A percentile compares a stretch with the other conserved stretches of the same genome.
Conservation (phyloP, 2,888 invertebrate genomes). For the Idaea straminata region DNA sequence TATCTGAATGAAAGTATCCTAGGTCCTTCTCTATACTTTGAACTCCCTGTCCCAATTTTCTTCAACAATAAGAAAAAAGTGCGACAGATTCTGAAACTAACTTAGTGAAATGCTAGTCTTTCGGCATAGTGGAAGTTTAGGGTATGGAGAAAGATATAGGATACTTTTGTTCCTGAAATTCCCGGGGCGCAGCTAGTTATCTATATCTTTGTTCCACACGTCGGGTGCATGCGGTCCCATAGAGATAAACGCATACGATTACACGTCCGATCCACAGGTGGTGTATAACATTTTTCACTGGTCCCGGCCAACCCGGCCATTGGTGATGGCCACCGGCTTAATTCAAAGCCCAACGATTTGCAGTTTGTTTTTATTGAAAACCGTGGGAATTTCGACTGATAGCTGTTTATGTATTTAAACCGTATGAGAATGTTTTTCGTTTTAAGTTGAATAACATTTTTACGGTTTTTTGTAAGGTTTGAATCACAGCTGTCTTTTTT, state of each 20-base stretch:
- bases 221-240: conserved; percentile 59
- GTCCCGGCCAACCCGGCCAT: conserved; percentile 44
- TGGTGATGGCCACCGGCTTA: conserved; percentile 54
- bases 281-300: conserved; percentile 78
- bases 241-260: conserved; percentile 79
- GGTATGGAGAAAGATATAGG: no score
- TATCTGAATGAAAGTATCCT: no score
- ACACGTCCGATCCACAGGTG: conserved; percentile 75
- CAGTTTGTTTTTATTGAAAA: conserved; percentile 70
- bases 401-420: conserved; percentile 36
- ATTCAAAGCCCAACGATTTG: conserved; percentile 59
- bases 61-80: no score
- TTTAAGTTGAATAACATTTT: neutral
- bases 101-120: no score
- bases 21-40: no score
- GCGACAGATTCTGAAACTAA: no score
- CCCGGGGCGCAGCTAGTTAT: neutral
- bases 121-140: no score
- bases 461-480: neutral
- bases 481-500: neutral
- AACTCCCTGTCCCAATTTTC: no score
- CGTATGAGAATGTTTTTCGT: neutral
- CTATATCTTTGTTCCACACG: conserved; percentile 47
- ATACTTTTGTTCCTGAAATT: no score
- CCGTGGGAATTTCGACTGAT: conserved; percentile 50